These are phyloP conservation scores for Caenorhabditis briggsae DNA, from an alignment of 1,140 invertebrate genomes.

Conservation along the genomic window DNA sequence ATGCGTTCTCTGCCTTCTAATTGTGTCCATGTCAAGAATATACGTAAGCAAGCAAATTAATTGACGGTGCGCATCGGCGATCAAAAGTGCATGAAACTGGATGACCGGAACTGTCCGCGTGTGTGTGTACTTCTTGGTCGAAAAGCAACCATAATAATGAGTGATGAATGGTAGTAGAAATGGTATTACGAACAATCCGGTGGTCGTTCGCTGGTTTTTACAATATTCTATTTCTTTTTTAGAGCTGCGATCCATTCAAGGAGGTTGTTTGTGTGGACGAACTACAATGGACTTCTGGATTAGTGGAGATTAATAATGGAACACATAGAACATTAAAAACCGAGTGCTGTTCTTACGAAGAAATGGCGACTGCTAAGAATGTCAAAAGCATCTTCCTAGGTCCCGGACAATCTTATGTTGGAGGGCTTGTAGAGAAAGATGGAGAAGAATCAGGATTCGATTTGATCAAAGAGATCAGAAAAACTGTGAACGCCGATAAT, in stretches of 20 bases:
- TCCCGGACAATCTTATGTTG: slow-evolving; percentile 36
- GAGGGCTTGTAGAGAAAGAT: slow-evolving; percentile 40
- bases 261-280: slow-evolving; percentile 52
- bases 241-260: slow-evolving; percentile 56
- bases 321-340: slow-evolving; percentile 60
- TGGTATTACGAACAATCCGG: too few species aligned
- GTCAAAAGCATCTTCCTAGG: slow-evolving; percentile 55
- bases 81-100: slow-evolving; percentile 40
- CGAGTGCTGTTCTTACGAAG: slow-evolving; percentile 54
- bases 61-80: not conserved
- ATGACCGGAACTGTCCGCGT: slow-evolving; percentile 22
- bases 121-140: not conserved
- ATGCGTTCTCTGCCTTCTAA: not conserved
- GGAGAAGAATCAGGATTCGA: slow-evolving; percentile 48
- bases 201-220: too few species aligned
- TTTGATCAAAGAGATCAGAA: slow-evolving; percentile 57
- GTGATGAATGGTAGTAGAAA: slow-evolving; percentile 16
- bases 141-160: not conserved
- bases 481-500: slow-evolving; percentile 56
- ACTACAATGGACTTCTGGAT: slow-evolving; percentile 46
- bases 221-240: not conserved
- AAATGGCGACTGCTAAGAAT: slow-evolving; percentile 7
- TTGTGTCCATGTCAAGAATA: not conserved
- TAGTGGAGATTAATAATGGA: slow-evolving; percentile 60
- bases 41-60: slow-evolving; percentile 22